These are phyloP conservation scores for Trypoxylus dichotomus DNA, from an alignment of 1,140 invertebrate genomes.

Conservation along the genomic window DNA sequence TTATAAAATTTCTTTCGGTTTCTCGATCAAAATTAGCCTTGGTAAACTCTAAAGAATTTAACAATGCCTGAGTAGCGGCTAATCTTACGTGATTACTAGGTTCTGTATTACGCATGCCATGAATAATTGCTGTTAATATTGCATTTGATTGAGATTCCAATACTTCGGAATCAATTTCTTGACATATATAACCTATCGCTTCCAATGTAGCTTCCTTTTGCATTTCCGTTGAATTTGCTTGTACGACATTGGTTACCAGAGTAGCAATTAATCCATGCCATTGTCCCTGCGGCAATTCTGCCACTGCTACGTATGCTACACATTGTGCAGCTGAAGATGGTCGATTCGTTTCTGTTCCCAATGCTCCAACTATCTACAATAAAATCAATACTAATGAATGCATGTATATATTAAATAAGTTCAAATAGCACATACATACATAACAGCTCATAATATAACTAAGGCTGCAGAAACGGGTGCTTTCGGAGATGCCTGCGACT, in stretches of 20 bases:
- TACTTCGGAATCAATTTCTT: slow-evolving; percentile 87
- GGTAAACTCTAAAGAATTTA: slow-evolving; percentile 99
- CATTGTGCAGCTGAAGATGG: slow-evolving; percentile 98
- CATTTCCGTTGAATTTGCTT: slow-evolving; percentile 82
- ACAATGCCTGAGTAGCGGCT: slow-evolving; percentile 93
- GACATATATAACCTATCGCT: slow-evolving; percentile 88
- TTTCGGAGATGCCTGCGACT: too few relatives aligned
- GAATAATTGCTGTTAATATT: slow-evolving; percentile 98
- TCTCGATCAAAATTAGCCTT: slow-evolving; percentile 98
- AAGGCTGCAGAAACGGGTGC: too few relatives aligned
- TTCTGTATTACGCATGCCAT: slow-evolving; percentile 84
- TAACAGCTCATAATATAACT: not conserved
- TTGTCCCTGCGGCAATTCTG: slow-evolving; percentile 85
- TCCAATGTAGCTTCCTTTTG: slow-evolving; percentile 95
- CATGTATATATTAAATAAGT: not conserved
- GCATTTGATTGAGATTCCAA: slow-evolving; percentile 90
- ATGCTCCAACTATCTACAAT: slow-evolving; percentile 81
- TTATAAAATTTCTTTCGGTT: slow-evolving; percentile 97
- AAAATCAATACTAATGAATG: not conserved
- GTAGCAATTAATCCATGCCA: slow-evolving; percentile 85
- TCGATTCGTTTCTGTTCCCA: slow-evolving; percentile 93
- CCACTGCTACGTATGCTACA: slow-evolving; percentile 96
- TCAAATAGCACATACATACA: not conserved
- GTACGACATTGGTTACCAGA: slow-evolving; percentile 89
- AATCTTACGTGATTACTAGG: slow-evolving; percentile 84